phyloP scores from a whole-genome alignment of 2,888 invertebrate species.

The Alviniconcha strummeri region DNA sequence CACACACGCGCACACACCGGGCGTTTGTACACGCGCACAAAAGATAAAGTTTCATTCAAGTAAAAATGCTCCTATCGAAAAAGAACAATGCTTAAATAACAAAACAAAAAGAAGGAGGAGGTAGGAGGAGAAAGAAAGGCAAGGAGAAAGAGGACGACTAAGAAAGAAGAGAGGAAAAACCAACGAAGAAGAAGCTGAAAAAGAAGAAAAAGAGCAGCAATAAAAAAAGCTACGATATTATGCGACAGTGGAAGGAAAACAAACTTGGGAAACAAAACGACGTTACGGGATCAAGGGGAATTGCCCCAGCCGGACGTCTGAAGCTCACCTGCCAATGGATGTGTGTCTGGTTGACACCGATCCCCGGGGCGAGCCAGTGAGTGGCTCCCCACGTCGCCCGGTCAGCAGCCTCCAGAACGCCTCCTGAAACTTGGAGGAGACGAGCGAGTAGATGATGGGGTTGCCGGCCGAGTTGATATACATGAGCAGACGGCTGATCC shows the following conservation, averaged over 20 bases:
- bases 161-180: conserved; percentile 27
- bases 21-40: not conserved
- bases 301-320: not conserved
- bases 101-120: not conserved
- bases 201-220: no score
- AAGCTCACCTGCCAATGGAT: conserved; percentile 9
- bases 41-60: no score
- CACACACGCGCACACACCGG: not conserved
- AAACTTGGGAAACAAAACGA: no score
- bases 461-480: conserved; percentile 94
- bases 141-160: conserved; percentile 14
- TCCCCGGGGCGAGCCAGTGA: not conserved
- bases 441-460: conserved; percentile 92
- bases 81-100: no score
- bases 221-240: not conserved
- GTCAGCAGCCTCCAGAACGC: conserved; percentile 51
- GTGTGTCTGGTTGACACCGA: not conserved
- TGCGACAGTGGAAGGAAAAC: not conserved
- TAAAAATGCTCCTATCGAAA: no score
- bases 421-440: conserved; percentile 91
- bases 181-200: not conserved
- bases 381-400: conserved; percentile 15
- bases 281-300: no score
- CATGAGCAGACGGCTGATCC: conserved; percentile 86
- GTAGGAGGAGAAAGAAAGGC: not conserved